These are phyloP conservation scores for Scomber scombrus DNA, from an alignment of 2,113 vertebrate species.

Conservation along the genomic window DNA sequence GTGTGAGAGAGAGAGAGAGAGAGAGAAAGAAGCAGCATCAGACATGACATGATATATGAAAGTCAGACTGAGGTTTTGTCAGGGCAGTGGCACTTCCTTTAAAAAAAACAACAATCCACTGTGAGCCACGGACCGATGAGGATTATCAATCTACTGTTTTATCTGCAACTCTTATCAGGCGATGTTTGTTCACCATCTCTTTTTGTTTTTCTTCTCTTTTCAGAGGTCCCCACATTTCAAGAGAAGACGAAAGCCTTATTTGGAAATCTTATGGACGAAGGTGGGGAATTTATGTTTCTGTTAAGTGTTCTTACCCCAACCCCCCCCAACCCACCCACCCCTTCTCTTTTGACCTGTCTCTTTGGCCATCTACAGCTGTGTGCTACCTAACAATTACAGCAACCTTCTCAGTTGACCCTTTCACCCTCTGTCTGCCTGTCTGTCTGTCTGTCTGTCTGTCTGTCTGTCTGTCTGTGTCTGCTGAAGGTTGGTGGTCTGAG, in stretches of 20 bases:
- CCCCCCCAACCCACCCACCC: too few species aligned
- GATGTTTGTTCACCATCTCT: constrained; percentile 5
- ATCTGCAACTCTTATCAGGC: too few species aligned
- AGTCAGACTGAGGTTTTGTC: not conserved
- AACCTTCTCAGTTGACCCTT: not conserved
- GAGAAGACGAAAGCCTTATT: constrained; percentile 85
- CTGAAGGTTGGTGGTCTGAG: not conserved
- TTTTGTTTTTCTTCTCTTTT: constrained; percentile 45
- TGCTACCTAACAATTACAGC: too few species aligned
- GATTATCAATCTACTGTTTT: too few species aligned
- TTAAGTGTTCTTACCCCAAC: not conserved
- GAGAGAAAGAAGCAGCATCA: too few species aligned
- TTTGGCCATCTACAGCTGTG: not conserved
- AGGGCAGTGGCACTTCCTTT: not conserved
- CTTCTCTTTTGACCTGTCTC: not conserved
- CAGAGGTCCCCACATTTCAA: constrained; percentile 87
- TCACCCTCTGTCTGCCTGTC: not conserved
- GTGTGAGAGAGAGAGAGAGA: too few species aligned
- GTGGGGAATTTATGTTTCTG: constrained; percentile 62
- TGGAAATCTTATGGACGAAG: constrained; percentile 91
- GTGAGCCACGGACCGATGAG: too few species aligned
- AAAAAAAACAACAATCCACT: too few species aligned
- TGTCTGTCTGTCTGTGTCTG: not conserved
- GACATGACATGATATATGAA: not conserved
- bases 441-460: too few species aligned